A percentile compares a stretch with the other conserved stretches of the same genome.
Evolutionary conservation across 2,113 vertebrate species (phyloP).

Genomic region (Pagrus major): DNA sequence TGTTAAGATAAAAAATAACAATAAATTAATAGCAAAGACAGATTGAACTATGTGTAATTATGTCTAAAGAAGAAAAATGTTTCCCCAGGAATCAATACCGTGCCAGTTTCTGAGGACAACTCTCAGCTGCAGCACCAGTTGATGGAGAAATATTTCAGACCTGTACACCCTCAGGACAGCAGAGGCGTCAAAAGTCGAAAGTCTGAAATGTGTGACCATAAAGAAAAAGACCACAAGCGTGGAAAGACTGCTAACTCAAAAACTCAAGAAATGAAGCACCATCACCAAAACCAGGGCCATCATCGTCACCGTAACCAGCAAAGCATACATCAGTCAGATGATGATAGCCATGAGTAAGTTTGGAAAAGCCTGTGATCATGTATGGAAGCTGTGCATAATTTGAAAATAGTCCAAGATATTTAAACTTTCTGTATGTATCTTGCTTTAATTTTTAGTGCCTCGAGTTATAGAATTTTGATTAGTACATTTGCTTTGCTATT

Average conservation of each 20-base stretch:
- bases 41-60: background rate
- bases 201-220: constrained; percentile 54
- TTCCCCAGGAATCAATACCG: constrained; percentile 22
- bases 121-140: constrained; percentile 52
- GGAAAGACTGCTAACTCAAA: constrained; percentile 47
- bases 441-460: background rate
- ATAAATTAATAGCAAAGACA: background rate
- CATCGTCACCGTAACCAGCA: constrained; percentile 52
- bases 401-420: background rate
- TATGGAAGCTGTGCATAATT: background rate
- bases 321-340: constrained; percentile 52
- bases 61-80: constrained; percentile 3
- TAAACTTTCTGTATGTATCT: background rate
- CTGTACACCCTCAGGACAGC: constrained; percentile 29
- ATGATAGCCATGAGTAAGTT: constrained; percentile 70
- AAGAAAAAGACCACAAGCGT: constrained; percentile 50
- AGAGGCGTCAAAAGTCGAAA: constrained; percentile 5
- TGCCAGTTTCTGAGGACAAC: background rate
- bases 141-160: constrained; percentile 72
- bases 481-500: background rate
- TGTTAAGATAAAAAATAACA: too few species aligned
- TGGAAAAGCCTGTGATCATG: background rate
- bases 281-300: constrained; percentile 49
- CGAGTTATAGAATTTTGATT: background rate
- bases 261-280: constrained; percentile 66